Base-by-base conservation (phyloP, 2,888 invertebrate genomes). In the Drosophila neotestacea region DNA sequence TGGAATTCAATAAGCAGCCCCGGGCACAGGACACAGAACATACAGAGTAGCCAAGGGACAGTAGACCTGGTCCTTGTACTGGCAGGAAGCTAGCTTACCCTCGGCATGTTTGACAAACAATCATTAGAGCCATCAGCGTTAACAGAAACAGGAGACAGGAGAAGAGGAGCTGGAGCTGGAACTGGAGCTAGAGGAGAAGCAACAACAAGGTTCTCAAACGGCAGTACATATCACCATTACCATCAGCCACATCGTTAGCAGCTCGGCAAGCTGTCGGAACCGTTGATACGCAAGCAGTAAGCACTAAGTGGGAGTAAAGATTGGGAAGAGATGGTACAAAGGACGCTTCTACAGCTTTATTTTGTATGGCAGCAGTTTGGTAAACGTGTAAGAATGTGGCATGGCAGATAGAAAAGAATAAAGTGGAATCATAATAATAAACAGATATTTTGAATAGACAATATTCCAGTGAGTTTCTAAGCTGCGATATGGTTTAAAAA, bases 1-100 rank as follows among this genome's bases (percentile, higher is more conserved):
- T 79, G 85, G 79, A 86, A 85, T 85, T 85, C 88, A 85, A 85
- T 85, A 84, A 88, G 77, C 60, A 78, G 71, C 68, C 46, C 41
- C 32, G 56, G 47, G 28, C 55, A 39, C 55, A 46, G 58, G 56
- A 54, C 62, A 54, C 44, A 46, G 34, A n/a, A 54, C 38, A n/a
- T 22, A 13, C 38, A 47, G 41, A 38, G 42, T 56, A 48, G 68
- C 42, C 54, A 58, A 11, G 50, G 70, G 64, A 46, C 60, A 41
- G 36, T 28, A 27, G 38, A 34, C 47, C 59, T 36, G 28, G 22
- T 11, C 11, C 30, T 36, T 28, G 22, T 11, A 11, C 30, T 36
- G 32, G 22, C 58, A 47, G 55, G 44, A 50, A 54, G 58, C 58
- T 44, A 42, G 41, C 58, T 65, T 65, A 58, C 63, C 63, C 63